Conservation (phyloP, 2,113 vertebrate genomes). For the Carassius carassius region DNA sequence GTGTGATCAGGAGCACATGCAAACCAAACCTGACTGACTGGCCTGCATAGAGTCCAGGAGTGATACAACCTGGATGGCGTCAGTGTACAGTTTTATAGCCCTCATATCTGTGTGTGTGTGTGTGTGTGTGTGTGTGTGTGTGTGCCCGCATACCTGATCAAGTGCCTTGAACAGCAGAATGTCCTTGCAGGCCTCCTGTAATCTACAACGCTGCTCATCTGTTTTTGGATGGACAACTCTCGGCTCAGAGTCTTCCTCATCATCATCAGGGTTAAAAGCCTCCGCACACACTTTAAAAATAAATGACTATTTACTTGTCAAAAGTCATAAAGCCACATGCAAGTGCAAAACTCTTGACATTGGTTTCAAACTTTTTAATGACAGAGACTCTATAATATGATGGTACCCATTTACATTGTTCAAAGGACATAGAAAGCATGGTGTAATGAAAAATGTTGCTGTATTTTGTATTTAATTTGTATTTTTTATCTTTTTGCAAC, state of each 20-base stretch:
- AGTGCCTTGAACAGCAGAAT: constrained; percentile 97
- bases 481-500: neutral
- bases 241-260: constrained; percentile 95
- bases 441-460: neutral
- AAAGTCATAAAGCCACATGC: neutral
- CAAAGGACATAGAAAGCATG: neutral
- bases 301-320: neutral
- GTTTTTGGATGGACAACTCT: constrained; percentile 96
- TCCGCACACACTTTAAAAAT: constrained; percentile 88
- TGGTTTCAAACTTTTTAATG: neutral
- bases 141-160: constrained; percentile 83
- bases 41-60: neutral
- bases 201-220: constrained; percentile 92
- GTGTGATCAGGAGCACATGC: neutral
- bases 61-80: neutral
- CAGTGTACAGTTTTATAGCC: constrained; percentile 5
- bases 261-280: constrained; percentile 94
- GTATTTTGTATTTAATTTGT: too few species aligned
- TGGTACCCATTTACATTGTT: neutral
- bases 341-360: neutral
- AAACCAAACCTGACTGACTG: constrained; percentile 9
- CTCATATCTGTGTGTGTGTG: neutral
- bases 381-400: neutral
- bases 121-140: neutral
- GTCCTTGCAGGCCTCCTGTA: constrained; percentile 97